Evolutionary conservation across 2,113 vertebrate genomes (phyloP).

Genomic region (Arvicanthis niloticus): DNA sequence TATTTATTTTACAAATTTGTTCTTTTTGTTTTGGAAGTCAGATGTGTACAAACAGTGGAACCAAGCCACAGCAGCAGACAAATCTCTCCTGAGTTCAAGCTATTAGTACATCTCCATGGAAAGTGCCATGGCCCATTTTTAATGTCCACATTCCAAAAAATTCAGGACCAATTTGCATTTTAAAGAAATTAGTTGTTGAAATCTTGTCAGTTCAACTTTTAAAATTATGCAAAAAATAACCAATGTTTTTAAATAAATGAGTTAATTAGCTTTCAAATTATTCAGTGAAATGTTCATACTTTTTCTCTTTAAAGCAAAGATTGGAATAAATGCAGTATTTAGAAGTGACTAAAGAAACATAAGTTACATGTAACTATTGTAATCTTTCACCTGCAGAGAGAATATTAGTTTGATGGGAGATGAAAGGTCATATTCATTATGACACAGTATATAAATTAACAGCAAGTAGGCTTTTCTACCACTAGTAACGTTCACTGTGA

Average conservation of each 20-base stretch:
- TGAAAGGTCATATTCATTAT: not conserved
- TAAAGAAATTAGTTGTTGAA: not conserved
- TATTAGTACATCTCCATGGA: not conserved
- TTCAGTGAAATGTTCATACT: not conserved
- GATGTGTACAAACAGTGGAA: constrained; percentile 8
- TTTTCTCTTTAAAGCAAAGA: constrained; percentile 27
- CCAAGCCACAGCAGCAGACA: not conserved
- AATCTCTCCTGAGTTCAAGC: not conserved
- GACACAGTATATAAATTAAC: not conserved
- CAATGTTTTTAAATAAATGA: constrained; percentile 40
- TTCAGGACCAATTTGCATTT: not conserved
- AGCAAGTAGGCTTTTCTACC: not conserved
- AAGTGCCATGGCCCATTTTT: not conserved
- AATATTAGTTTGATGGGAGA: not conserved
- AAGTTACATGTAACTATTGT: not conserved
- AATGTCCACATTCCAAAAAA: not conserved
- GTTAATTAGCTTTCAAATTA: constrained; percentile 54
- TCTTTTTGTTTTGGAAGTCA: constrained; percentile 4
- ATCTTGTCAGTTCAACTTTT: not conserved
- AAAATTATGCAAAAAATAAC: constrained; percentile 21
- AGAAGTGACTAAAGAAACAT: not conserved
- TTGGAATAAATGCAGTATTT: not conserved
- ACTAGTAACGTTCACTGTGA: not conserved
- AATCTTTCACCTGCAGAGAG: not conserved
- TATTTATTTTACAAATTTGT: constrained; percentile 13